These are phyloP conservation scores for Chaetodon auriga DNA, from an alignment of 2,113 vertebrate species.

Conservation along the genomic window DNA sequence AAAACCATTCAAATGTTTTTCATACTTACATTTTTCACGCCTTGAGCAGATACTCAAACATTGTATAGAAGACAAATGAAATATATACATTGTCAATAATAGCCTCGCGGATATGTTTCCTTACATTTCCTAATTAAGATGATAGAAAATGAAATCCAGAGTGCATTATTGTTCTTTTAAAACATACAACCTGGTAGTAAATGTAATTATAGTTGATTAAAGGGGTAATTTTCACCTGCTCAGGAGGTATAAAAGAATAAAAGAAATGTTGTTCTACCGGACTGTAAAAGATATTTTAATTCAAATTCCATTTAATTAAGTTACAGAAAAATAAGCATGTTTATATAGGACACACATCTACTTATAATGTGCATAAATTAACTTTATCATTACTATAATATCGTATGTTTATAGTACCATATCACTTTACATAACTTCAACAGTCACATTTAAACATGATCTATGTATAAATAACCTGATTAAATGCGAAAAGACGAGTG, in stretches of 20 bases:
- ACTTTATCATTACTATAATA: slow-evolving; percentile 29
- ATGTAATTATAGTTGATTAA: background rate
- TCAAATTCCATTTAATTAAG: background rate
- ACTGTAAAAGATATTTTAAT: slow-evolving; percentile 17
- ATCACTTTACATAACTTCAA: slow-evolving; percentile 28
- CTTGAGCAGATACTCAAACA: background rate
- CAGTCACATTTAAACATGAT: slow-evolving; percentile 40
- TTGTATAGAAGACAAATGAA: background rate
- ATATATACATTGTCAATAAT: background rate
- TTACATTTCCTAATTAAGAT: background rate
- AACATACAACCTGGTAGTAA: background rate
- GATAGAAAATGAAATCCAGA: background rate
- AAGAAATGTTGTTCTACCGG: background rate
- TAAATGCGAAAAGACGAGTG: slow-evolving; percentile 15
- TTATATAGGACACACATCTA: slow-evolving; percentile 22
- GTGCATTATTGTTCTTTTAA: background rate
- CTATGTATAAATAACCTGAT: slow-evolving; percentile 39
- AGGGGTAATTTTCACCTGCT: background rate
- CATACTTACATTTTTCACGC: too few relatives aligned
- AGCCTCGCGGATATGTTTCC: background rate
- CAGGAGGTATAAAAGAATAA: background rate
- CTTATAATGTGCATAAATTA: slow-evolving; percentile 42
- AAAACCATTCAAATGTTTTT: background rate
- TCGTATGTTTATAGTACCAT: background rate
- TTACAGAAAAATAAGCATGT: slow-evolving; percentile 30